Evolutionary conservation across 2,797 vertebrate species (phyloP).

Genomic region (Acridotheres tristis): DNA sequence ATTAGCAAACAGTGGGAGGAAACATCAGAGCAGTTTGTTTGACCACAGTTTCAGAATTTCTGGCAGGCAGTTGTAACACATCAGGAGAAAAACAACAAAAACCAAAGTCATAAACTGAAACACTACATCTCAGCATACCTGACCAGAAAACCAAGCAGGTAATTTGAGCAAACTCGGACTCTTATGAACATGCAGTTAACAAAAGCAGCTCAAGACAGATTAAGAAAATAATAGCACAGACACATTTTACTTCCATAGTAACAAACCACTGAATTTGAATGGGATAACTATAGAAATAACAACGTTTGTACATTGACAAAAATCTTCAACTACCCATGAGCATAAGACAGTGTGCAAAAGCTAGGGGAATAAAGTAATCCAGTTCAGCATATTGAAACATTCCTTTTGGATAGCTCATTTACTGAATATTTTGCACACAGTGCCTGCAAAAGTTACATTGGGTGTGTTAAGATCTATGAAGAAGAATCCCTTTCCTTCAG

Average conservation of each 20-base stretch:
- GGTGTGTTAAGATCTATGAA: not conserved
- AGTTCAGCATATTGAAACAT: not conserved
- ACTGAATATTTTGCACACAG: not conserved
- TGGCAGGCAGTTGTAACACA: not conserved
- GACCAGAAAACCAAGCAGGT: not conserved
- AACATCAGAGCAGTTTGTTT: not conserved
- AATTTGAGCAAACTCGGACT: not conserved
- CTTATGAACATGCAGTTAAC: not conserved
- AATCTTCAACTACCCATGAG: not conserved
- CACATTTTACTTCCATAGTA: not conserved
- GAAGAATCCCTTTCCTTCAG: not conserved
- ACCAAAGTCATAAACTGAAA: not conserved
- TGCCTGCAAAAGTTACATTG: not conserved
- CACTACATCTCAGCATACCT: not conserved
- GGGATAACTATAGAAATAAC: not conserved
- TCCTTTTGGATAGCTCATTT: not conserved
- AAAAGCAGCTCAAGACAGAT: not conserved
- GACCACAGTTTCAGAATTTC: slow-evolving; percentile 8
- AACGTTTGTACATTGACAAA: not conserved
- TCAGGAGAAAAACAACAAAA: not conserved
- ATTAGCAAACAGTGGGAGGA: not conserved
- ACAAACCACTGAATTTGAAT: not conserved
- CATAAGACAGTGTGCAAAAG: not conserved
- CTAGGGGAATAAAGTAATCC: not conserved
- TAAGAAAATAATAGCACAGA: not conserved